Percentiles rank a stretch among this genome's conserved stretches.
Conservation (phyloP, 2,113 vertebrate genomes). For the Sylvietta virens region DNA sequence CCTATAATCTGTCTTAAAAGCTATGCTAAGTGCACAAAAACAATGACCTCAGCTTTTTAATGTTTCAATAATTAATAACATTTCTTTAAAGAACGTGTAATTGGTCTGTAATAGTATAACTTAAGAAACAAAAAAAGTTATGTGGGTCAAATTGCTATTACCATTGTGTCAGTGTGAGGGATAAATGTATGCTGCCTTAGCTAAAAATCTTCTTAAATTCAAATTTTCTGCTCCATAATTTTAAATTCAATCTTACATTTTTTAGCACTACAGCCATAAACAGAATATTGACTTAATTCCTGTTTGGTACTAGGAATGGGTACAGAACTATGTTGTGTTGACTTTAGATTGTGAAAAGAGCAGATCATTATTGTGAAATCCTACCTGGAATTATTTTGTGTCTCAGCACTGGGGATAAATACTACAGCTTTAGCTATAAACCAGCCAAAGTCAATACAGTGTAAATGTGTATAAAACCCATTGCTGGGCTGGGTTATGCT, state of each 20-base stretch:
- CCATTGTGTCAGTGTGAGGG: neutral
- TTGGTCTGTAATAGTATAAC: conserved; percentile 44
- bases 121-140: conserved; percentile 56
- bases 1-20: conserved; percentile 63
- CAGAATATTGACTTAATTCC: neutral
- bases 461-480: neutral
- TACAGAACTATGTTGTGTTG: neutral
- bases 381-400: neutral
- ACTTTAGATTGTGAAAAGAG: neutral
- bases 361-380: neutral
- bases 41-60: conserved; percentile 61
- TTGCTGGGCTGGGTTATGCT: neutral
- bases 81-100: conserved; percentile 48
- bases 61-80: conserved; percentile 64
- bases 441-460: neutral
- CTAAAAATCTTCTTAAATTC: neutral
- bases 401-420: neutral
- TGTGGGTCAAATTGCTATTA: conserved; percentile 32
- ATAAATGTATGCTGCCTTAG: neutral
- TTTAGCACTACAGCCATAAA: neutral
- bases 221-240: conserved; percentile 20
- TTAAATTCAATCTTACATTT: neutral
- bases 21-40: conserved; percentile 62
- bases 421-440: neutral
- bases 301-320: neutral